Base-by-base conservation (phyloP, 2,888 invertebrate genomes). In the Dioctria rufipes region DNA sequence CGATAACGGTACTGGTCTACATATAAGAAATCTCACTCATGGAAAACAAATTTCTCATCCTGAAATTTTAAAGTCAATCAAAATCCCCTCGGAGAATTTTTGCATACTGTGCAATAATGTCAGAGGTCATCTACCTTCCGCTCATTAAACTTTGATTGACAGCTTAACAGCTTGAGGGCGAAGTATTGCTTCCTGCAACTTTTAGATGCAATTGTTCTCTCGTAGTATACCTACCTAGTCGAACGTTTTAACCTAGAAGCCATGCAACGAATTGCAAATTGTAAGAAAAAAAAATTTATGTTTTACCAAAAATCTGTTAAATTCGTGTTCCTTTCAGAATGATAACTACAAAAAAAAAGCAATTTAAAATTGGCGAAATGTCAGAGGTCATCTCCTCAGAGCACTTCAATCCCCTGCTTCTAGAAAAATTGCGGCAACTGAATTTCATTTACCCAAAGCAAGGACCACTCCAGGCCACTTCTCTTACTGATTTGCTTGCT, bases 401-500 rank as follows among this genome's bases (percentile, higher is more conserved):
- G n/a, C 60, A 61, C 77, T 77, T 77, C 77, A 77, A 39, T 63
- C 63, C 77, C 77, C 77, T 77, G 42, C 11, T 49, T n/a, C 3
- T 77, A n/a, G 25, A 49, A 25, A 37, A 58, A 75, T 69, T 69
- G 69, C 51, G 13, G 58, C 73, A 58, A 75, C 42, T 75, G 37
- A 58, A 42, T 58, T 75, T 54, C 73, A 60, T 58, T 69, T 54
- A 37, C 3, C 11, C 54, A 25, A 25, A 25, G 2, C 37, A 6
- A 42, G 73, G 73, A 60, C 58, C 77, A 66, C 46, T 75, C 42
- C 43, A 66, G 67, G 54, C 58, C 65, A 79, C 63, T 73, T 81
- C 63, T 11, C 81, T 25, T 25, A 25, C 25, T 73, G 71, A 79
- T 81, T 73, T 58, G 65, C n/a, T 75, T 77, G 63, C 63, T 54